phyloP scores from a whole-genome alignment of 2,888 invertebrate genomes.

The Volucella inanis region DNA sequence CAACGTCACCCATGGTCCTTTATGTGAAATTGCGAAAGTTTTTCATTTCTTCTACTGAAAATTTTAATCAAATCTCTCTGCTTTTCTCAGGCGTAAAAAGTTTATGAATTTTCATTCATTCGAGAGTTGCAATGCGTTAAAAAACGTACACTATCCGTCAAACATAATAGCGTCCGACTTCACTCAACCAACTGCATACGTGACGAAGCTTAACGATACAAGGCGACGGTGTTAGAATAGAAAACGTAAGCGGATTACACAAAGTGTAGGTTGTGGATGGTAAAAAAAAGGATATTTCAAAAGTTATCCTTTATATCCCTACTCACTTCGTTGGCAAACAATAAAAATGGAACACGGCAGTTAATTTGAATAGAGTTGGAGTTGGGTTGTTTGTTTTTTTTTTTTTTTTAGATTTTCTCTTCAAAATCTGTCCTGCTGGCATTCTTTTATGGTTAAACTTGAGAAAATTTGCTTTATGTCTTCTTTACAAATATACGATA shows the following conservation, averaged over 20 bases:
- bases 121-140: slow-evolving; percentile 36
- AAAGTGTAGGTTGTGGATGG: too few species aligned
- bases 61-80: slow-evolving; percentile 44
- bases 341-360: slow-evolving; percentile 37
- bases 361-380: slow-evolving; percentile 26
- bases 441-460: not conserved
- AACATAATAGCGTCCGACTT: not conserved
- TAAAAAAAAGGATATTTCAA: slow-evolving; percentile 37
- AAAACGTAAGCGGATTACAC: slow-evolving; percentile 30
- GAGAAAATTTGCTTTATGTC: slow-evolving; percentile 35
- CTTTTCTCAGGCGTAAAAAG: slow-evolving; percentile 2
- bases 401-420: slow-evolving; percentile 4
- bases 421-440: not conserved
- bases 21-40: slow-evolving; percentile 36
- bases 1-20: not conserved
- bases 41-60: slow-evolving; percentile 36
- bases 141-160: slow-evolving; percentile 5
- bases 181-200: not conserved
- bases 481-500: slow-evolving; percentile 30
- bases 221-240: too few species aligned
- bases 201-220: too few species aligned
- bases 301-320: slow-evolving; percentile 22
- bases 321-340: slow-evolving; percentile 20
- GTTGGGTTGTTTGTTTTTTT: not conserved
- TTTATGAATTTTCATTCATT: slow-evolving; percentile 58